Evolutionary conservation across 2,888 invertebrate species (phyloP).

Genomic region (Ectemnius lituratus): DNA sequence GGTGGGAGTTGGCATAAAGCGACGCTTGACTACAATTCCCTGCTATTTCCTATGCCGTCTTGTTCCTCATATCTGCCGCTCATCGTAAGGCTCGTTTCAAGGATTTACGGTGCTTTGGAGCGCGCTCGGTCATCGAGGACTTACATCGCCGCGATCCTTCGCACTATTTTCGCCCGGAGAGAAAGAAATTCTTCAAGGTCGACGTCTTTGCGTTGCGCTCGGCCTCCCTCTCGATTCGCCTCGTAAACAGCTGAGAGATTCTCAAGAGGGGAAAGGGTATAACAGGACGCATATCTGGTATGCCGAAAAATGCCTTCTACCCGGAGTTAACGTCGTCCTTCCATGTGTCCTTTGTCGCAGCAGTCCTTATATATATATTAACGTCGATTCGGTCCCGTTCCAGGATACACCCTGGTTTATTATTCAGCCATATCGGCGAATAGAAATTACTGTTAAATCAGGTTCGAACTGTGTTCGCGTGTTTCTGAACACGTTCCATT

Average conservation of each 20-base stretch:
- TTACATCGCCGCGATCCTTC: conserved; percentile 16
- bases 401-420: background rate
- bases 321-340: conserved; percentile 36
- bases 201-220: conserved; percentile 19
- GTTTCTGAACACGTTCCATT: no score
- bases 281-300: conserved; percentile 12
- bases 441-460: conserved; percentile 1
- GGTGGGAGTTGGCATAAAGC: background rate
- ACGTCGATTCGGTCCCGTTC: background rate
- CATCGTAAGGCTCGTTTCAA: conserved; percentile 2
- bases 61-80: conserved; percentile 1
- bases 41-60: conserved; percentile 4
- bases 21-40: no score
- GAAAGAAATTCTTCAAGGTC: conserved; percentile 40
- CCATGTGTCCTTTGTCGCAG: background rate
- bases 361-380: no score
- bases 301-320: conserved; percentile 43
- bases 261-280: conserved; percentile 29
- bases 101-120: conserved; percentile 25
- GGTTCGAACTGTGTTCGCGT: background rate
- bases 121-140: no score
- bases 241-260: conserved; percentile 41
- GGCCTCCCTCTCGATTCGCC: conserved; percentile 25
- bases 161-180: conserved; percentile 27
- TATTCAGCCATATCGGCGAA: background rate